Conservation (phyloP, 2,113 vertebrate genomes). For the Tautogolabrus adspersus region DNA sequence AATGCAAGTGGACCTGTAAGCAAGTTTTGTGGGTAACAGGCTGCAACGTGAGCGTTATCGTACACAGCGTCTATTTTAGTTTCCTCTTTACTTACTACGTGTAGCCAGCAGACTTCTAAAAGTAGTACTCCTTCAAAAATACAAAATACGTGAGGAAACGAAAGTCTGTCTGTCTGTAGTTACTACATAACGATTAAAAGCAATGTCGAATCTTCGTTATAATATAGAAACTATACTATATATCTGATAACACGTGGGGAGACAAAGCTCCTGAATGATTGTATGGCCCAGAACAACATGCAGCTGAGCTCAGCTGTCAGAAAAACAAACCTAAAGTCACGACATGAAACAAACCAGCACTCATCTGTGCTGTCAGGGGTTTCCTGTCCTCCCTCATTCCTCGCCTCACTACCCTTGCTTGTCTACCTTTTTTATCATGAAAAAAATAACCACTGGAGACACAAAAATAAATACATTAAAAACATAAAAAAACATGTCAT, state of each 20-base stretch:
- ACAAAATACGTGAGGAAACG: neutral
- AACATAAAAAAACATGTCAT: neutral
- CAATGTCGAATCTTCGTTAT: neutral
- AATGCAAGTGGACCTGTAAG: constrained; percentile 56
- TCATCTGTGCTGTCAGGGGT: neutral
- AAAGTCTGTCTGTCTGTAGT: neutral
- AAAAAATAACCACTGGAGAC: neutral
- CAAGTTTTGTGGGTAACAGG: constrained; percentile 32
- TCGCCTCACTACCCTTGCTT: neutral
- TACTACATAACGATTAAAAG: neutral
- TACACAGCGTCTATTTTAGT: constrained; percentile 31
- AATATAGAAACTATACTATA: no score
- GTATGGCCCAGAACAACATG: neutral
- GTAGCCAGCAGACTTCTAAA: neutral
- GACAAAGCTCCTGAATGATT: neutral
- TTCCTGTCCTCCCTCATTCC: constrained; percentile 1
- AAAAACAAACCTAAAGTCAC: neutral
- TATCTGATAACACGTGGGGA: neutral
- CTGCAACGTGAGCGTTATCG: neutral
- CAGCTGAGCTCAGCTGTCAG: constrained; percentile 33
- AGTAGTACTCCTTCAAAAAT: constrained; percentile 4
- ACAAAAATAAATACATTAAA: neutral
- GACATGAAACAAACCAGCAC: constrained; percentile 13
- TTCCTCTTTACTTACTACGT: neutral
- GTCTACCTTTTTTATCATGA: neutral